Evolutionary conservation across 2,888 invertebrate species (phyloP).

Genomic region (Drosophila rellima): DNA sequence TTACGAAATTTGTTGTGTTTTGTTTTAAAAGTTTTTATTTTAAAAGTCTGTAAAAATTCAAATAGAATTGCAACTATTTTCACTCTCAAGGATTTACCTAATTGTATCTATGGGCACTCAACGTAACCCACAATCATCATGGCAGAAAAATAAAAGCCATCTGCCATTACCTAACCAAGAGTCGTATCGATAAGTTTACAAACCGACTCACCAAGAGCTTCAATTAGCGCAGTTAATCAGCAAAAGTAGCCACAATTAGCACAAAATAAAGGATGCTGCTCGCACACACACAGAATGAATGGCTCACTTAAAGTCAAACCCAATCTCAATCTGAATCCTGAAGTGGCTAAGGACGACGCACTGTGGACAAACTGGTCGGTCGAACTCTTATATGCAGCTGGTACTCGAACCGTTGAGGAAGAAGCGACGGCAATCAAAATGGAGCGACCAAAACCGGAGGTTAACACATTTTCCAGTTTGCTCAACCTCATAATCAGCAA

Average conservation of each 20-base stretch:
- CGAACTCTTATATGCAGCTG: slow-evolving; percentile 5
- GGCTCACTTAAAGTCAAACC: slow-evolving; percentile 47
- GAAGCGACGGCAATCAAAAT: slow-evolving; percentile 46
- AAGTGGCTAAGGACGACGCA: slow-evolving; percentile 16
- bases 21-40: too few species aligned
- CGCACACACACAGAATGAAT: slow-evolving; percentile 19
- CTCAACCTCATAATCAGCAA: slow-evolving; percentile 70
- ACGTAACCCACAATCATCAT: slow-evolving; percentile 12
- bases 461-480: slow-evolving; percentile 64
- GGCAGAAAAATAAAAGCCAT: background rate
- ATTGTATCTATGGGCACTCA: too few species aligned
- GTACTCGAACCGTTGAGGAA: background rate
- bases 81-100: too few species aligned
- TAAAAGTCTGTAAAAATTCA: too few species aligned
- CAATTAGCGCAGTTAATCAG: slow-evolving; percentile 68
- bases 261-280: slow-evolving; percentile 52
- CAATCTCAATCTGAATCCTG: slow-evolving; percentile 21
- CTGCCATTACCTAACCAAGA: background rate
- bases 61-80: too few species aligned
- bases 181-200: slow-evolving; percentile 44
- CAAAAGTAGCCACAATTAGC: slow-evolving; percentile 73
- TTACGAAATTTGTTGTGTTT: too few species aligned
- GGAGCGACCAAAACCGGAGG: slow-evolving; percentile 55
- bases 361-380: slow-evolving; percentile 17
- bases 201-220: slow-evolving; percentile 42